These are phyloP conservation scores for Atherinosoma microstoma DNA, from an alignment of 2,797 vertebrate species.

Conservation along the genomic window DNA sequence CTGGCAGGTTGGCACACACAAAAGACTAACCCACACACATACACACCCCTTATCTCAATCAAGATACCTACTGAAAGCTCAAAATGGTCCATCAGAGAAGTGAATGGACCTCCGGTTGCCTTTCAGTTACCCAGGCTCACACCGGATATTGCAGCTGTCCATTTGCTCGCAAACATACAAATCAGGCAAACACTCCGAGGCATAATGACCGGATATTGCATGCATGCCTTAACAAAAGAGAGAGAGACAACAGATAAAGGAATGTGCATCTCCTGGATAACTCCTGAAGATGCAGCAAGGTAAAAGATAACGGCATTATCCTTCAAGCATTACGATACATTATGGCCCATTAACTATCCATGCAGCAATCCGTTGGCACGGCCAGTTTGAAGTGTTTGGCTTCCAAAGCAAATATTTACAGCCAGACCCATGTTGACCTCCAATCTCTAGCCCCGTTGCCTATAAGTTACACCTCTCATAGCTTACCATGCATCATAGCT, in stretches of 20 bases:
- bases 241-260: slow-evolving; percentile 12
- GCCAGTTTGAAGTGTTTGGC: slow-evolving; percentile 16
- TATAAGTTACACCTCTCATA: not conserved
- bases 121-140: slow-evolving; percentile 39
- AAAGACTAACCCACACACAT: slow-evolving; percentile 6
- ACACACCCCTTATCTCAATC: slow-evolving; percentile 9
- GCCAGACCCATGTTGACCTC: slow-evolving; percentile 4
- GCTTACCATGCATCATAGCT: not conserved
- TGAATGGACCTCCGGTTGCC: slow-evolving; percentile 57
- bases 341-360: slow-evolving; percentile 45
- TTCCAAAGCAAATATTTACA: not conserved
- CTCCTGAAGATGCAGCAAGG: slow-evolving; percentile 2
- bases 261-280: slow-evolving; percentile 3
- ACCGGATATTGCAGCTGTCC: slow-evolving; percentile 61
- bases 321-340: slow-evolving; percentile 32
- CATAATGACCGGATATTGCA: slow-evolving; percentile 54
- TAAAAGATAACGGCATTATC: slow-evolving; percentile 41
- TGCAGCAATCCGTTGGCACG: slow-evolving; percentile 17
- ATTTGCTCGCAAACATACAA: slow-evolving; percentile 30
- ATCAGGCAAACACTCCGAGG: slow-evolving; percentile 33
- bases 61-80: slow-evolving; percentile 60
- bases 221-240: slow-evolving; percentile 28
- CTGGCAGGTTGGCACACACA: slow-evolving; percentile 53
- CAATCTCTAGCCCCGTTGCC: not conserved
- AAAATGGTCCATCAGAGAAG: slow-evolving; percentile 58